A percentile compares a stretch with the other conserved stretches of the same genome.
These are phyloP conservation scores for Mustela lutreola DNA, from an alignment of 2,113 vertebrate species.

Conservation along the genomic window DNA sequence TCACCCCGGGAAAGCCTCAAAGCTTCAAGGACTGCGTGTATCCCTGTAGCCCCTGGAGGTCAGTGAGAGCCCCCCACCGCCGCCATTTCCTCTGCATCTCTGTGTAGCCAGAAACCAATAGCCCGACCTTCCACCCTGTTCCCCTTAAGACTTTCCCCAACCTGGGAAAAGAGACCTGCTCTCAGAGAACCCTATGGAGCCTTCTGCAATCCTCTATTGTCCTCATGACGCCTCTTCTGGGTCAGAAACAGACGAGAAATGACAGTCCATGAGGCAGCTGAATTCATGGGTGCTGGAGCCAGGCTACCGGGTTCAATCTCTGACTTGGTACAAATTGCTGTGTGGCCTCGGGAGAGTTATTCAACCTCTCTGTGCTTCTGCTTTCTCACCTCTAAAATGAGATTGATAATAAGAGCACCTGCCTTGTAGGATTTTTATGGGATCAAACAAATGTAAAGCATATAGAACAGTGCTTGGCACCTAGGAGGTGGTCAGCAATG, in stretches of 20 bases:
- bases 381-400: not conserved
- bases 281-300: not conserved
- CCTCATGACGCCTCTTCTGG: no score
- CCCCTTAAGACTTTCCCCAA: not conserved
- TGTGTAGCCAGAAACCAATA: rapidly evolving
- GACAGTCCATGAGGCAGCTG: not conserved
- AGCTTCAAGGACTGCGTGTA: rapidly evolving
- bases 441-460: not conserved
- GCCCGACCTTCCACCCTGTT: not conserved
- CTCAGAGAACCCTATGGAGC: not conserved
- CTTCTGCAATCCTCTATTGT: not conserved
- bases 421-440: not conserved
- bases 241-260: not conserved
- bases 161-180: not conserved
- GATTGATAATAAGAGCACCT: not conserved
- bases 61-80: not conserved
- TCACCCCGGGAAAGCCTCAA: not conserved
- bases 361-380: not conserved
- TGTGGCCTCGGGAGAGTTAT: not conserved
- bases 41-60: not conserved
- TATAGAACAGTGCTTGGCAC: not conserved
- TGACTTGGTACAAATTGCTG: not conserved
- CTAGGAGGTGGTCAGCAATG: not conserved
- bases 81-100: not conserved
- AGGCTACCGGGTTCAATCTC: not conserved